Evolutionary conservation across 1,140 invertebrate genomes (phyloP).

Genomic region (Paramacrobiotus metropolitanus): DNA sequence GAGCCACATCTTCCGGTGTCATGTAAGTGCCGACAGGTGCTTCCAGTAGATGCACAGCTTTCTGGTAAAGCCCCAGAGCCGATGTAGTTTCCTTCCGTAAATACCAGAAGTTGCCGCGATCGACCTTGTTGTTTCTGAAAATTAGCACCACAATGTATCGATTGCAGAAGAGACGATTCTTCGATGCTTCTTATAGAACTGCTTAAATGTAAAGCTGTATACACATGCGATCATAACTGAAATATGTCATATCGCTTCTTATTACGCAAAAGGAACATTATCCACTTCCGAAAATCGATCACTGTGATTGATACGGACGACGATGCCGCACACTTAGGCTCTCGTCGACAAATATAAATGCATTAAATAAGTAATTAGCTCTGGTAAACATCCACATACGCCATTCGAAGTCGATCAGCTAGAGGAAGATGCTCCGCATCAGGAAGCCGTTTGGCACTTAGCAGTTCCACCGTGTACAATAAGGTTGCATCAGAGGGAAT

Average conservation of each 20-base stretch:
- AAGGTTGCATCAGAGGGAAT: conserved; percentile 38
- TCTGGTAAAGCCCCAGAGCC: conserved; percentile 57
- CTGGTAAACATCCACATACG: conserved; percentile 26
- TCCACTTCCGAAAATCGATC: too few species aligned
- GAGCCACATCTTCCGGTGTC: neutral
- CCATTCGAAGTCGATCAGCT: conserved; percentile 33
- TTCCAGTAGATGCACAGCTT: conserved; percentile 9
- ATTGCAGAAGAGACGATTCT: too few species aligned
- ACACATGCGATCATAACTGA: too few species aligned
- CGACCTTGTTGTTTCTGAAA: conserved; percentile 46
- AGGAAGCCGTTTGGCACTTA: conserved; percentile 34
- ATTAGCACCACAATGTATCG: too few species aligned
- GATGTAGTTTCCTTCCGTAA: conserved; percentile 42
- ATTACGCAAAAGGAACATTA: too few species aligned
- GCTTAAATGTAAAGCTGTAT: too few species aligned
- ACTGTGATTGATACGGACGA: too few species aligned
- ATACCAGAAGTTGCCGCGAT: conserved; percentile 69
- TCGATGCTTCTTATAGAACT: too few species aligned
- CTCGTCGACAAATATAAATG: conserved; percentile 7
- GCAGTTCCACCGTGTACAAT: conserved; percentile 38
- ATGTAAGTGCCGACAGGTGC: neutral
- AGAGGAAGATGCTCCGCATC: conserved; percentile 35
- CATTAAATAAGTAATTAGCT: neutral
- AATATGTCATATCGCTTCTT: too few species aligned
- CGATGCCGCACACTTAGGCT: too few species aligned